Evolutionary conservation across 2,888 invertebrate species (phyloP).

Genomic region (Bellardia bayeri): DNA sequence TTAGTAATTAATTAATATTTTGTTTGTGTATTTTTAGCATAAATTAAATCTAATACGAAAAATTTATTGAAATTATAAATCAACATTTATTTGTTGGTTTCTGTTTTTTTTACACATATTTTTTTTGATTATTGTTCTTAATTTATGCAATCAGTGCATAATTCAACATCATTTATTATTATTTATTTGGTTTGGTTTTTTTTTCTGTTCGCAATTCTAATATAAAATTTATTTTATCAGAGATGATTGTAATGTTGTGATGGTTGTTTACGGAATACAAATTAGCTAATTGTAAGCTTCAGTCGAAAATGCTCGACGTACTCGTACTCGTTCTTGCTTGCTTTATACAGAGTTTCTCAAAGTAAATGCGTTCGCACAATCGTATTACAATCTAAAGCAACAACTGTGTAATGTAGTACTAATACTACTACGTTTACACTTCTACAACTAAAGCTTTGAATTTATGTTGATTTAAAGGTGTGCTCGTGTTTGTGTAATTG

Average conservation of each 20-base stretch:
- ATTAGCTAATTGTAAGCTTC: slow-evolving; percentile 58
- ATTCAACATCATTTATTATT: slow-evolving; percentile 65
- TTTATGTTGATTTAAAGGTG: slow-evolving; percentile 38
- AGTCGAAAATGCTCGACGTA: slow-evolving; percentile 22
- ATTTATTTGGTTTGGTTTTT: slow-evolving; percentile 52
- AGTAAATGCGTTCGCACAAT: slow-evolving; percentile 30
- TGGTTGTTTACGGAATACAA: slow-evolving; percentile 60
- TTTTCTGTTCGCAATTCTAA: slow-evolving; percentile 13
- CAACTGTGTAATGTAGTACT: not conserved
- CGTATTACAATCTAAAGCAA: slow-evolving; percentile 19
- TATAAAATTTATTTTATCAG: slow-evolving; percentile 54
- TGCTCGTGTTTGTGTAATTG: slow-evolving; percentile 23
- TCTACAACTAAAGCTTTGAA: slow-evolving; percentile 12
- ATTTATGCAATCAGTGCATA: slow-evolving; percentile 71
- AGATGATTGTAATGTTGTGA: slow-evolving; percentile 47
- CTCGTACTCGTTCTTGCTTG: not conserved
- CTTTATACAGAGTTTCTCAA: not conserved
- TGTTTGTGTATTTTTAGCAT: slow-evolving; percentile 29
- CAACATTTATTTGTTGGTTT: slow-evolving; percentile 23
- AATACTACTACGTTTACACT: not conserved
- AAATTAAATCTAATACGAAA: slow-evolving; percentile 46
- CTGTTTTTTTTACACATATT: not conserved
- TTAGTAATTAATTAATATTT: slow-evolving; percentile 44
- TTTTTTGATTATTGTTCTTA: slow-evolving; percentile 40
- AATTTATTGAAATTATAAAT: slow-evolving; percentile 62